Evolutionary conservation across 2,113 vertebrate species (phyloP).

Genomic region (Paratilapia polleni): DNA sequence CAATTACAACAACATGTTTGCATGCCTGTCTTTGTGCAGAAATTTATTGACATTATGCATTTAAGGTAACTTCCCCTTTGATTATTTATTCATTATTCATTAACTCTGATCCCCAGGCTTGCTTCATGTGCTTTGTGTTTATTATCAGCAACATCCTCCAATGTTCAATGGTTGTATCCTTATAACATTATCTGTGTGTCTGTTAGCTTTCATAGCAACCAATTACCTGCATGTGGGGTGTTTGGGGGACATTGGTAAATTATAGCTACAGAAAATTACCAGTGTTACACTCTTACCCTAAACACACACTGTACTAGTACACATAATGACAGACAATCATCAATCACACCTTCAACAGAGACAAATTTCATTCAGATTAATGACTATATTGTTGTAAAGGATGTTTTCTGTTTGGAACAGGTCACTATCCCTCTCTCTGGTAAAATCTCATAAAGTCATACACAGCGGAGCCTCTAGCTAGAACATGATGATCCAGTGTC

Average conservation of each 20-base stretch:
- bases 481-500: not conserved
- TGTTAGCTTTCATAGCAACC: not conserved
- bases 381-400: not conserved
- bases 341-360: not conserved
- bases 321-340: not conserved
- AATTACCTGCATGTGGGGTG: not conserved
- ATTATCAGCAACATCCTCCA: not conserved
- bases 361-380: not conserved
- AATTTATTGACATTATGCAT: not conserved
- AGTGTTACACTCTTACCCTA: too few relatives aligned
- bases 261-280: not conserved
- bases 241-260: not conserved
- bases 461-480: not conserved
- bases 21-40: not conserved
- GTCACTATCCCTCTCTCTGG: not conserved
- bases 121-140: not conserved
- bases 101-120: not conserved
- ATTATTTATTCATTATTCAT: not conserved
- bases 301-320: not conserved
- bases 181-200: not conserved
- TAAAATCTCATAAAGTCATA: not conserved
- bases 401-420: not conserved
- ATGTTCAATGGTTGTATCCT: not conserved
- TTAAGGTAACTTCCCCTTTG: not conserved
- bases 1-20: not conserved